Base-by-base conservation (phyloP, 2,113 vertebrate genomes). In the Chrysochloris asiatica region DNA sequence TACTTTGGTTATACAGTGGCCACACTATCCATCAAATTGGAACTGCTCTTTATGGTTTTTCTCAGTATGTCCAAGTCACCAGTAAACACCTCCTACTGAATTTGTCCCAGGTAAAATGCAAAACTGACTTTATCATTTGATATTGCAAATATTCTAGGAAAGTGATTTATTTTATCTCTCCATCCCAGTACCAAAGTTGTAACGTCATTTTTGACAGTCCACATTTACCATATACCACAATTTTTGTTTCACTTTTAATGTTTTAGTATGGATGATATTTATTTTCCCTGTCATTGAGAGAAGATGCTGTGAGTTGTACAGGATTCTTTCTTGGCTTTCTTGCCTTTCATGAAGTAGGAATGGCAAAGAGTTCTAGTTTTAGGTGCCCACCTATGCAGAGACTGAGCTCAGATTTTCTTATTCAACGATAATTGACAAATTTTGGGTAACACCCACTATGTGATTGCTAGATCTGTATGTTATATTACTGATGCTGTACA, bases 81-180 rank as follows among this genome's bases (percentile, higher is more conserved):
- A 45, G 17, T 67, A 77, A 90, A 87, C 47, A 61, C 8, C 47
- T 67, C n/a, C n/a, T 24, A 19, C n/a, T 30, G 85, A 26, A 38
- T 71, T 47, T 41, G 77, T 89, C 85, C 92, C 41, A 38, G 77
- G 86, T 52, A 38, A 85, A 72, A 73, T 22, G 59, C 65, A 73
- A 87, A 72, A 41, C 72, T 92, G 36, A 47, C 61, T 59, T 78
- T 61, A 77, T 50, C 47, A 73, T 61, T 86, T 88, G 84, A 80
- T 84, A 81, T 47, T 4, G n/a, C n/a, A n/a, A 67, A 73, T 61
- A 61, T 47, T 76, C 86, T 50, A 43, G 28, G 7, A 24, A 54
- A 4, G n/a, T 50, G 47, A 87, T 89, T 87, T 93, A 91, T 73
- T 56, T 81, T 86, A n/a, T n/a, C 67, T 22, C 43, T 85, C 38